phyloP scores from a whole-genome alignment of 2,888 invertebrate species.

The Catonia carolina region DNA sequence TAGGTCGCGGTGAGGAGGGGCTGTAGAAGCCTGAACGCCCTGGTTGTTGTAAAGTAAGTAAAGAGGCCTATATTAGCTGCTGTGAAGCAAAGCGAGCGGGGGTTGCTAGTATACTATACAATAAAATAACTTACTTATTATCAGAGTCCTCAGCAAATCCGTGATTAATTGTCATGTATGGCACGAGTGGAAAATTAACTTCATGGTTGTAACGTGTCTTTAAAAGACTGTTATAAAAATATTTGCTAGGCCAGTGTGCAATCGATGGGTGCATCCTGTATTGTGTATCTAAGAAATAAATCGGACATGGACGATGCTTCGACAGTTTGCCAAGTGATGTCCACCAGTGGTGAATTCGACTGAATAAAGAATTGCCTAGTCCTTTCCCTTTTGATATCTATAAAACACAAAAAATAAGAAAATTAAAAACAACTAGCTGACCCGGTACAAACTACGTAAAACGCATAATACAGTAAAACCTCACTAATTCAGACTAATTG shows the following conservation, averaged over 20 bases:
- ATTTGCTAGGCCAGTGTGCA: constrained; percentile 67
- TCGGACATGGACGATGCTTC: constrained; percentile 45
- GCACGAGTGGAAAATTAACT: constrained; percentile 14
- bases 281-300: constrained; percentile 54
- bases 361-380: constrained; percentile 68
- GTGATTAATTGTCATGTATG: not conserved
- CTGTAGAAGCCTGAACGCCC: too few relatives aligned
- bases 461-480: too few relatives aligned
- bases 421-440: constrained; percentile 1
- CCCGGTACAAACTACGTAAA: too few relatives aligned
- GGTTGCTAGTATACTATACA: too few relatives aligned
- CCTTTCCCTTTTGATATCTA: constrained; percentile 64
- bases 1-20: too few relatives aligned
- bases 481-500: too few relatives aligned
- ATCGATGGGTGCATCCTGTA: constrained; percentile 84
- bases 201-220: constrained; percentile 31
- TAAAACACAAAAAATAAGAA: constrained; percentile 28
- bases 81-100: too few relatives aligned
- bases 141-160: not conserved
- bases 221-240: constrained; percentile 58
- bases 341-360: constrained; percentile 53
- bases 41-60: too few relatives aligned
- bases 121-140: too few relatives aligned
- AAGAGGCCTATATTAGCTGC: too few relatives aligned
- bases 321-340: constrained; percentile 29